phyloP scores from a whole-genome alignment of 2,888 invertebrate species.

The Balanococcus diminutus region DNA sequence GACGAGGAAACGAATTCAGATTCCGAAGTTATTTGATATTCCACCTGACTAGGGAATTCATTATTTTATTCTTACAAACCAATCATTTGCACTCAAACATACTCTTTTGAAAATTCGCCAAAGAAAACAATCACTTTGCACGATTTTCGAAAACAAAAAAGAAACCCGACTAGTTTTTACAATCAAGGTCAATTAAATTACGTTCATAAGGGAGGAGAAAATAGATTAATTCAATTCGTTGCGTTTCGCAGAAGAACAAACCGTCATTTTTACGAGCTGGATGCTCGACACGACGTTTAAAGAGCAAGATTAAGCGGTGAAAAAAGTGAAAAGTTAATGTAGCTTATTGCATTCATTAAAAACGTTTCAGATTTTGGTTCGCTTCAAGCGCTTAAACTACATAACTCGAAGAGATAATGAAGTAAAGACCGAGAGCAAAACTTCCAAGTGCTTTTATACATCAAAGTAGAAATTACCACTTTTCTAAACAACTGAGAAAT shows the following conservation, averaged over 20 bases:
- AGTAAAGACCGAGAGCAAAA: slow-evolving; percentile 18
- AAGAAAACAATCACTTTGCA: not conserved
- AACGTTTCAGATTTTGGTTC: slow-evolving; percentile 16
- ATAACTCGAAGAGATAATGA: slow-evolving; percentile 20
- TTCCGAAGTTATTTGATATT: too few species aligned
- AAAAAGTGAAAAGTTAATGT: slow-evolving; percentile 25
- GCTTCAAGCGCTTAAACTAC: slow-evolving; percentile 8
- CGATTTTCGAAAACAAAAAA: not conserved
- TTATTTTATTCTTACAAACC: too few species aligned
- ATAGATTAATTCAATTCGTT: not conserved
- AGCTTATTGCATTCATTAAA: slow-evolving; percentile 29
- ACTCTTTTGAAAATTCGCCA: too few species aligned
- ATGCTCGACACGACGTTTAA: not conserved
- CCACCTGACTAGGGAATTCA: too few species aligned
- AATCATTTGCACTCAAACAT: too few species aligned
- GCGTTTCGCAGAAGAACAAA: not conserved
- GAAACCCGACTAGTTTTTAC: not conserved
- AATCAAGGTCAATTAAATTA: not conserved
- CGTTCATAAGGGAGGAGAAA: not conserved
- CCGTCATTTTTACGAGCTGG: slow-evolving; percentile 9
- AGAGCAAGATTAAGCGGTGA: not conserved
- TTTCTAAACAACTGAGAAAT: not conserved
- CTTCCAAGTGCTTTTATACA: slow-evolving; percentile 25
- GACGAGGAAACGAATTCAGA: too few species aligned
- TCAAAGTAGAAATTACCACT: slow-evolving; percentile 25